These are phyloP conservation scores for Chelonia mydas DNA, from an alignment of 2,797 vertebrate species.

Conservation along the genomic window DNA sequence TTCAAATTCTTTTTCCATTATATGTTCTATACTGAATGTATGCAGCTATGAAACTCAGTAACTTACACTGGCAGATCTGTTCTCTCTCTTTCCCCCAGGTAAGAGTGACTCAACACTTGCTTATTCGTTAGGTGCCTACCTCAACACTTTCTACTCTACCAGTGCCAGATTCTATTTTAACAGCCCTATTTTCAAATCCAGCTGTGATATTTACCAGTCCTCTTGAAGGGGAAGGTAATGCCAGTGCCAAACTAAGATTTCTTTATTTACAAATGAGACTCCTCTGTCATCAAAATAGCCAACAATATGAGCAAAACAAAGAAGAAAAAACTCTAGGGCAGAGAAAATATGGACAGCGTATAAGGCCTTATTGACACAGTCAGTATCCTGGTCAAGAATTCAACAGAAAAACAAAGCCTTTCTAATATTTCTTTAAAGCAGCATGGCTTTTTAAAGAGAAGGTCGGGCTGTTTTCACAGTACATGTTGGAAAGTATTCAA, in stretches of 20 bases:
- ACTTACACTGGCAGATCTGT: background rate
- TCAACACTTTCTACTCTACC: no score
- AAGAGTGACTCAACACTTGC: background rate
- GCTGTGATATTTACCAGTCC: background rate
- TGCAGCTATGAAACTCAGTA: fast-evolving
- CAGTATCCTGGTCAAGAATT: background rate
- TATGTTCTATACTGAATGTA: background rate
- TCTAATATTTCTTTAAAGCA: background rate
- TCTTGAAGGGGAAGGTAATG: background rate
- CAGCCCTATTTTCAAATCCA: background rate
- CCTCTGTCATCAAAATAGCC: no score
- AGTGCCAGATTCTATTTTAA: fast-evolving
- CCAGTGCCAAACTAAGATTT: no score
- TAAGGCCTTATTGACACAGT: background rate
- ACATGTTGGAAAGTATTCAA: background rate
- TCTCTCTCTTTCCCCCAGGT: background rate
- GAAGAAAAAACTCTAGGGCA: background rate
- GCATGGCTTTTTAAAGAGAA: background rate
- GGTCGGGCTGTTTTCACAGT: background rate
- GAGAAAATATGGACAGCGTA: background rate
- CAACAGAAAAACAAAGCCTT: background rate
- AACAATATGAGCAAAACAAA: background rate
- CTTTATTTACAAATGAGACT: no score
- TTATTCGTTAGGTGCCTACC: no score
- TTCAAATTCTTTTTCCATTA: background rate